Base-by-base conservation (phyloP, 1,140 invertebrate species). In the Thaumetopoea pityocampa region DNA sequence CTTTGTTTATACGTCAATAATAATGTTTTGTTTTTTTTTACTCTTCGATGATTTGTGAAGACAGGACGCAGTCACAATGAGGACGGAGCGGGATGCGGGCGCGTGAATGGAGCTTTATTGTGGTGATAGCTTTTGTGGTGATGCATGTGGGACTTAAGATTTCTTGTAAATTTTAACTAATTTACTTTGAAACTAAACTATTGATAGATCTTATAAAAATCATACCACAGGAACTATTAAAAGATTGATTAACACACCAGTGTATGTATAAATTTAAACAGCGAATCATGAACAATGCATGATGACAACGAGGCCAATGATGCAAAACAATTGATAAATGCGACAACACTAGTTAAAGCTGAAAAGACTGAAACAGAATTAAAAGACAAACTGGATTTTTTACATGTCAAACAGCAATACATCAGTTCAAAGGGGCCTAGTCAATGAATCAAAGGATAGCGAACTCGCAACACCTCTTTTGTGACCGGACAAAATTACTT, bases 361-460 rank as follows among this genome's bases (percentile, higher is more conserved):
- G 55, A 67, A 69, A 63, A 65, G 44, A 36, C 37, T 38, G 29
- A 55, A 50, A 32, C 37, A 65, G 54, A 63, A 67, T 67, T 65
- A 68, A 70, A 67, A 67, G 65, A 50, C 54, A 46, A 66, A 53
- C 41, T 56, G 46, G 56, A n/a, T n/a, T n/a, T n/a, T n/a, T n/a
- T n/a, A n/a, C 56, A 56, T 44, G 55, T n/a, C n/a, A n/a, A n/a
- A 62, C 58, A 46, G 51, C 62, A 47, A 76, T 76, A 60, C 63
- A 73, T 80, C 64, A 72, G 68, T 74, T 81, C 67, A 74, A 79
- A 79, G 66, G 57, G 55, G 51, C 66, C 52, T 49, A 67, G 48
- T 76, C 79, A 81, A 81, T 83, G 77, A 79, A 76, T 72, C 71
- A 74, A 78, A 67, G 60, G 74, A 83, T 70, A 70, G 55, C 26